Base-by-base conservation (phyloP, 2,797 vertebrate genomes). In the Taeniopygia guttata region DNA sequence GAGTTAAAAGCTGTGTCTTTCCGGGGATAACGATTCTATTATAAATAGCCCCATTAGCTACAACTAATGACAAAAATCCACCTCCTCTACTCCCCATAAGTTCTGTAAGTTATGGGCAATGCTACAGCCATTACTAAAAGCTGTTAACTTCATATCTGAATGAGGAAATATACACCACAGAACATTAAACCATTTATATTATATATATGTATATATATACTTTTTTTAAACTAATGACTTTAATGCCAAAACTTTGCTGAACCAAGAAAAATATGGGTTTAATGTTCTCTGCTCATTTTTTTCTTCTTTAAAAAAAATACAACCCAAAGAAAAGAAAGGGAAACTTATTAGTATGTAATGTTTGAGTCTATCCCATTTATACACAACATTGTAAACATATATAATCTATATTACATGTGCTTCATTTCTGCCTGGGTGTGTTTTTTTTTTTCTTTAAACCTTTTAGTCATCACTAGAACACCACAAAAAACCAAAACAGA, bases 351-450 rank as follows among this genome's bases (percentile, higher is more conserved):
- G 96, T 98, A 97, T 97, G 97, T 96, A 97, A 97, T 97, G 97
- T 97, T 98, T 97, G 97, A 98, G 98, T 98, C 98, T 98, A 98
- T 99, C 98, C 98, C 98, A 98, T 99, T 99, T 99, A 99, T 99
- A 99, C 98, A 99, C 98, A 99, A 99, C 99, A 99, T 98, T 99
- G 99, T 99, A 99, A 99, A 99, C 99, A 99, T 99, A 99, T 98
- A 99, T 97, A 98, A 98, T 98, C 98, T 99, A 99, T 99, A 98
- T 98, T 99, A 99, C 99, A 99, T 99, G 99, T 99, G 99, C 99
- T 99, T 99, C 99, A 98, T 98, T 98, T 98, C 97, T 97, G 97
- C 96, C 97, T 96, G 96, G 91, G 93, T 96, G 93, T 94, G 84
- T 45, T 51, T 70, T 88, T 91, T 98, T 98, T 97, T 97, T 98